Evolutionary conservation across 2,888 invertebrate species (phyloP), one percentile per base, ranked within the genome.

Genomic region (Cataglyphis livida): DNA sequence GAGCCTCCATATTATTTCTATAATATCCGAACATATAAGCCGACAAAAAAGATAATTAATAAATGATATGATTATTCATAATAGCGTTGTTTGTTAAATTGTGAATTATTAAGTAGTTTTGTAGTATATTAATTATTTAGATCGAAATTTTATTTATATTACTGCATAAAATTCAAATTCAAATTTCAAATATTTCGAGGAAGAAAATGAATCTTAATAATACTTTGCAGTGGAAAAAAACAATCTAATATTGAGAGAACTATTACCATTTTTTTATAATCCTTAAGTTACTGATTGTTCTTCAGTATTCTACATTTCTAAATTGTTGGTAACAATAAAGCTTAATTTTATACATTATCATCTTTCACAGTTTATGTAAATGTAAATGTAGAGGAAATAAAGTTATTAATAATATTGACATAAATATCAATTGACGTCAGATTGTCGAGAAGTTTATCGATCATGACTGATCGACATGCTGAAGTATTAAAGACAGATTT

Each of bases 371-470:
- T n/a, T 10, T 35, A 9, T 18, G n/a, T n/a, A 35, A 18, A 9
- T 18, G n/a, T n/a, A 35, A 18, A 18, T 7, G 9, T n/a, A 35
- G 28, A 59, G 32, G 32, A 62, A 61, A 61, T 44, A 5, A 15
- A 9, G 15, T 32, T 74, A 32, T 74, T 21, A 62, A 61, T 61
- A 41, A 41, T 41, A 41, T 41, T 41, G 41, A 32, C 21, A 74
- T 41, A 61, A 61, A 61, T 41, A 61, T 71, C 71, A 71, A 38
- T 74, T 32, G 61, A 61, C 15, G 15, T 74, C 15, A 15, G 1
- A 51, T 18, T 41, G n/a, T 41, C 28, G 28, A 74, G 15, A 65
- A 38, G 1, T 65, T 25, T 51, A 64, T 54, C 65, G 38, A 75
- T 75, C 25, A 25, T 25, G 25, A 25, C 25, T 25, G 25, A 25